Base-by-base conservation (phyloP, 2,888 invertebrate species). In the Eupithecia inturbata region DNA sequence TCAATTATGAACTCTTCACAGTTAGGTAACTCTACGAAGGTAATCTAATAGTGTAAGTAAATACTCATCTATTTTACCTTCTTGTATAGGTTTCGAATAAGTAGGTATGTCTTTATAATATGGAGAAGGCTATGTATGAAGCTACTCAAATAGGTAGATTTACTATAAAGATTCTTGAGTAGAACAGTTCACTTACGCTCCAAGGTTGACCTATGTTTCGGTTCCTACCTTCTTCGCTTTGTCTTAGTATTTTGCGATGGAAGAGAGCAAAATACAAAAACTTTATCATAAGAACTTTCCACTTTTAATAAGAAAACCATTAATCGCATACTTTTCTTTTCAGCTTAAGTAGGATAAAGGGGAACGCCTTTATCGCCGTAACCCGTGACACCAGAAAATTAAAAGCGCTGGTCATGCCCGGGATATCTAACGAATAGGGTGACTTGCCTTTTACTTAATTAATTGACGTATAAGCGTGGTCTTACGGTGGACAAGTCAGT, bases 371-470 rank as follows among this genome's bases (percentile, higher is more conserved):
- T 92, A 92, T 92, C 92, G 91, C 88, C 85, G 84, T 88, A 88
- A 89, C 87, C 89, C 89, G 92, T 91, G 92, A 92, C 93, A 91
- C 89, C 89, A 92, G 91, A 92, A 93, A 92, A 93, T 93, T 93
- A 91, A 92, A 94, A 93, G 91, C 87, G 91, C 89, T 75, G 81
- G 91, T 94, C 93, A 94, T 87, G 89, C 84, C 87, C 84, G 84
- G 87, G 88, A 88, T 90, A 90, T 92, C 92, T 91, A 87, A 86
- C 87, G 87, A 89, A 90, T 88, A 88, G 91, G 89, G 91, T 92
- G 92, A 93, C 91, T 90, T 84, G 78, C 89, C 91, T 89, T 89
- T 88, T 85, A 90, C 91, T 91, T 92, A 92, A 93, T 93, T 93
- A 92, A 93, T 93, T 90, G 91, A 85, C 83, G 86, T 85, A 84